Conservation (phyloP, 92 coral and sea anemone species). For the Paragorgia papillata region DNA sequence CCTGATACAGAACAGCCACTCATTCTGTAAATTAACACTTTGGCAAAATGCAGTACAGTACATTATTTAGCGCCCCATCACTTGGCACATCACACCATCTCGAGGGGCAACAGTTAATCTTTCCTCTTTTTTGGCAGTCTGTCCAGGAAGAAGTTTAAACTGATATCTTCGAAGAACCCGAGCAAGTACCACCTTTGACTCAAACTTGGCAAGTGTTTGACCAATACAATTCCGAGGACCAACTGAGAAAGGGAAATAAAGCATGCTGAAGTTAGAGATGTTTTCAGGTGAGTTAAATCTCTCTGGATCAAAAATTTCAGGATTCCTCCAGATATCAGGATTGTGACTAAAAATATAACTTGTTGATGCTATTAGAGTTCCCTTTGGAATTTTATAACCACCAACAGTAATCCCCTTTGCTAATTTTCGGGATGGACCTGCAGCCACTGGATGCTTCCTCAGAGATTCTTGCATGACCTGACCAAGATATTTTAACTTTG, state of each 20-base stretch:
- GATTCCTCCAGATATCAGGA: conserved; percentile 32
- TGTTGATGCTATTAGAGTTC: not conserved
- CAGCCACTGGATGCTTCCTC: conserved; percentile 70
- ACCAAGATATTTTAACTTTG: no score
- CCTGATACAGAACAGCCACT: no score
- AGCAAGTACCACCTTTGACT: conserved; percentile 36
- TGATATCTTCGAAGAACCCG: conserved; percentile 4
- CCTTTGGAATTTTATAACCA: conserved; percentile 63
- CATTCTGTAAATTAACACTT: no score
- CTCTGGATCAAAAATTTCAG: conserved; percentile 38
- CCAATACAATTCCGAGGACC: conserved; percentile 39
- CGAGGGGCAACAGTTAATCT: conserved; percentile 8
- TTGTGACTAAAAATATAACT: not conserved
- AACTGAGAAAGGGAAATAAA: conserved; percentile 30
- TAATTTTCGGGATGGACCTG: conserved; percentile 19
- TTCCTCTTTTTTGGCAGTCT: conserved; percentile 12
- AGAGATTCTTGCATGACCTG: conserved; percentile 71
- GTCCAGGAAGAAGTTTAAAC: conserved; percentile 26
- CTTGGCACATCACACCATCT: conserved; percentile 48
- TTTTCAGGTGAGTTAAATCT: conserved; percentile 8
- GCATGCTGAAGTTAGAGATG: not conserved
- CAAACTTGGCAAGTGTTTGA: conserved; percentile 41
- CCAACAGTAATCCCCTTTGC: conserved; percentile 54
- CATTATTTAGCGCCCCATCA: not conserved
- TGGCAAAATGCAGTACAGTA: no score